A percentile compares a stretch with the other conserved stretches of the same genome.
Evolutionary conservation across 1,140 invertebrate species (phyloP).

Genomic region (Cydia strobilella): DNA sequence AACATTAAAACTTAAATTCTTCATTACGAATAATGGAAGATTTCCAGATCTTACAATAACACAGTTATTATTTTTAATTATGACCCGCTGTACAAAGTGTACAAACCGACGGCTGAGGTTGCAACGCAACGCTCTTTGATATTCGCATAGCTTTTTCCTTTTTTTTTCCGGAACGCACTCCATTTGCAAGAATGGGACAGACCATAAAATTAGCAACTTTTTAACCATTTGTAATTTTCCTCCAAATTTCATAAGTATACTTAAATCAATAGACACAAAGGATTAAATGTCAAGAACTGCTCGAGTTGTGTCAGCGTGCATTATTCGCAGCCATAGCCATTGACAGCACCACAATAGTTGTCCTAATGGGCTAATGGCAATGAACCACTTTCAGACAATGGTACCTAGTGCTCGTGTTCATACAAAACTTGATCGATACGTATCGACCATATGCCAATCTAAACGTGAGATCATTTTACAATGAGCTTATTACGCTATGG

Average conservation of each 20-base stretch:
- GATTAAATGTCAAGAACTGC: constrained; percentile 21
- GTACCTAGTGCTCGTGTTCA: constrained; percentile 25
- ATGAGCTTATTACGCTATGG: no score
- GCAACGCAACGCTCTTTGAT: no score
- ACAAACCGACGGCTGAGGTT: no score
- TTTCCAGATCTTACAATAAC: neutral
- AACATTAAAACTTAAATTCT: neutral
- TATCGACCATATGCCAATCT: constrained; percentile 16
- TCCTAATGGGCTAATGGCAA: constrained; percentile 32
- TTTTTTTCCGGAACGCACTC: no score
- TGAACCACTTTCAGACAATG: constrained; percentile 32
- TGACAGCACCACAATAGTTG: constrained; percentile 27
- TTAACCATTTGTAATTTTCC: no score
- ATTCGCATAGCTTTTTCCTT: no score
- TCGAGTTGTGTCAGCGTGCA: constrained; percentile 28
- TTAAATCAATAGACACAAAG: neutral
- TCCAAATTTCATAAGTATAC: no score
- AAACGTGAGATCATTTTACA: neutral
- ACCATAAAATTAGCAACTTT: no score
- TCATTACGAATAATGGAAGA: neutral
- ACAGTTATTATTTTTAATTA: no score
- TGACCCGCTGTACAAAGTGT: no score
- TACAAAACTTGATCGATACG: constrained; percentile 16
- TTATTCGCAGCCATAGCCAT: constrained; percentile 17
- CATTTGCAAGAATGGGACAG: no score